Conservation (phyloP, 2,113 vertebrate genomes). For the Amphiprion percula region DNA sequence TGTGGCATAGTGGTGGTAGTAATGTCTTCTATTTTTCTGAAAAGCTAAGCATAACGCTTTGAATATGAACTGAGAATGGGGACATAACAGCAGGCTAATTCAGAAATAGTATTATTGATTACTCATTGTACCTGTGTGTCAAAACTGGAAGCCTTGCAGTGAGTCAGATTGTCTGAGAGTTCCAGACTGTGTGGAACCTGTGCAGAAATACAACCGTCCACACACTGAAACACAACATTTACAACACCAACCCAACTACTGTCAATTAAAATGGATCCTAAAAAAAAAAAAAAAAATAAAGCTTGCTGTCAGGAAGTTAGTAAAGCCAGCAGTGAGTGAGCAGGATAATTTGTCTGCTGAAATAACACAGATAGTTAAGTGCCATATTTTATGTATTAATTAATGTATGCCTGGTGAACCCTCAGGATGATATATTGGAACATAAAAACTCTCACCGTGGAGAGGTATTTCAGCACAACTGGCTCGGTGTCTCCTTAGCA, state of each 20-base stretch:
- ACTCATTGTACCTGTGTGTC: constrained; percentile 7
- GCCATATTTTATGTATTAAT: constrained; percentile 42
- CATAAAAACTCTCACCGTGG: constrained; percentile 6
- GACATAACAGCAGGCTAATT: neutral
- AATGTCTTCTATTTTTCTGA: neutral
- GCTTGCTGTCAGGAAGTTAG: constrained; percentile 37
- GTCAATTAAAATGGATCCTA: constrained; percentile 36
- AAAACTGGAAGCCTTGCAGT: constrained; percentile 20
- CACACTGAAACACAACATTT: constrained; percentile 48
- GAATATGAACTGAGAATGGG: neutral
- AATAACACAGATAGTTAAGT: constrained; percentile 34
- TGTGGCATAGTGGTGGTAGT: no score
- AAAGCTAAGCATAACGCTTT: neutral
- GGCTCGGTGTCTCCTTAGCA: constrained; percentile 21
- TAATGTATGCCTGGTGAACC: constrained; percentile 32
- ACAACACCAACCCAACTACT: constrained; percentile 14
- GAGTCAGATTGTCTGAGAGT: constrained; percentile 23
- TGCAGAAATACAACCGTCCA: neutral
- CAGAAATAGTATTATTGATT: constrained; percentile 26
- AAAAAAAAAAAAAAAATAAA: constrained; percentile 3
- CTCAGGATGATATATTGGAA: constrained; percentile 37
- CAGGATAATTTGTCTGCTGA: constrained; percentile 34
- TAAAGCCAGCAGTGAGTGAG: constrained; percentile 38
- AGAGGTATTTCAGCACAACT: constrained; percentile 13
- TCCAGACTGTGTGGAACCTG: neutral